Evolutionary conservation across 2,888 invertebrate species (phyloP).

Genomic region (Sphinx pinastri): DNA sequence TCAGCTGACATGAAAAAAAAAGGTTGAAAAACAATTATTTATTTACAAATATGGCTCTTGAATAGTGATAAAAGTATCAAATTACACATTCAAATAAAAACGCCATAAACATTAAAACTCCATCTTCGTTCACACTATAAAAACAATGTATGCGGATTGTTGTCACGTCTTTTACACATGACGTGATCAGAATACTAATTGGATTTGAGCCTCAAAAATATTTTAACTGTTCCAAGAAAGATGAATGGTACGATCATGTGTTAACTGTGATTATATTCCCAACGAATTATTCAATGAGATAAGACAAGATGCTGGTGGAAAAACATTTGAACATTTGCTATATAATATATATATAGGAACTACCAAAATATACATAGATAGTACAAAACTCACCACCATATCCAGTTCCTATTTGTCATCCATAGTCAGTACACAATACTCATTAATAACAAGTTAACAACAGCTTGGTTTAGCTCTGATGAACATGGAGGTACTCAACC

Average conservation of each 20-base stretch:
- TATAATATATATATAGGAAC: no score
- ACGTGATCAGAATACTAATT: slow-evolving; percentile 10
- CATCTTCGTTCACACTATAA: not conserved
- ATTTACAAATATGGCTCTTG: no score
- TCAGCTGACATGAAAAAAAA: no score
- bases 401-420: no score
- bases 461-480: no score
- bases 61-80: not conserved
- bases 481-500: no score
- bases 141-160: not conserved
- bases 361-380: no score
- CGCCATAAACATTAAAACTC: not conserved
- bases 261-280: not conserved
- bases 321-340: no score
- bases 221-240: slow-evolving; percentile 4
- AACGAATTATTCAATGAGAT: not conserved
- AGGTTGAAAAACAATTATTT: no score
- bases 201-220: not conserved
- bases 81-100: not conserved
- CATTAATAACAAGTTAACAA: no score
- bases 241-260: not conserved
- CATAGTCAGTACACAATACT: no score
- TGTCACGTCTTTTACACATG: not conserved
- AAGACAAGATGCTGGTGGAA: not conserved
- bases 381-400: no score